phyloP scores from a whole-genome alignment of 2,113 vertebrate genomes.

The Barbus barbus region DNA sequence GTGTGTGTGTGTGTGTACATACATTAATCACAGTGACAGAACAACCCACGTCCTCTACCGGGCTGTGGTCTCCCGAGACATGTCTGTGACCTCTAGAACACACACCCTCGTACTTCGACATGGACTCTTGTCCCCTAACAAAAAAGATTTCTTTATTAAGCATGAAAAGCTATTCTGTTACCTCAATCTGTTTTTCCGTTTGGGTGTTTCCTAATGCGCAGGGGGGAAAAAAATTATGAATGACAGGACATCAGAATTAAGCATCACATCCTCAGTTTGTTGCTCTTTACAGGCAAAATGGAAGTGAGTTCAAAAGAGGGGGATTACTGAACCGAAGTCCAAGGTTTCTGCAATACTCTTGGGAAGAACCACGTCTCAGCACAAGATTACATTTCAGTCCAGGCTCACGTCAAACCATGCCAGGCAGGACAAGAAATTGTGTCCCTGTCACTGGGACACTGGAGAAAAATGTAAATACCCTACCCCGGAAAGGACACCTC shows the following conservation, averaged over 20 bases:
- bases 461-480: constrained; percentile 79
- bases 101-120: constrained; percentile 28
- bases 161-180: too few relatives aligned
- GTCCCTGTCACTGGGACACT: constrained; percentile 77
- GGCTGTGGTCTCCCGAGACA: constrained; percentile 68
- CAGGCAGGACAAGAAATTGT: constrained; percentile 82
- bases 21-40: constrained; percentile 75
- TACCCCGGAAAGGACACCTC: constrained; percentile 69
- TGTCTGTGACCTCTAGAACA: constrained; percentile 68
- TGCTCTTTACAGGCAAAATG: constrained; percentile 64
- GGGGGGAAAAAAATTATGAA: constrained; percentile 48
- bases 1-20: constrained; percentile 59
- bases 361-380: constrained; percentile 68
- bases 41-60: constrained; percentile 62
- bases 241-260: constrained; percentile 63
- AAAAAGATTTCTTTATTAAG: constrained; percentile 35
- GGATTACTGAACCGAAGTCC: constrained; percentile 71
- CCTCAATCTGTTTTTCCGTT: constrained; percentile 10
- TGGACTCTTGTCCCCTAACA: neutral
- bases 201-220: constrained; percentile 38
- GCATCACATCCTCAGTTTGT: constrained; percentile 59
- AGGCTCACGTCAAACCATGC: constrained; percentile 73
- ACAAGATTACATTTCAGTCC: constrained; percentile 80
- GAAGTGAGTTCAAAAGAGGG: constrained; percentile 61
- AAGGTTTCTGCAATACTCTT: constrained; percentile 71